phyloP scores from a whole-genome alignment of 2,113 vertebrate species.

The Burhinus bistriatus region DNA sequence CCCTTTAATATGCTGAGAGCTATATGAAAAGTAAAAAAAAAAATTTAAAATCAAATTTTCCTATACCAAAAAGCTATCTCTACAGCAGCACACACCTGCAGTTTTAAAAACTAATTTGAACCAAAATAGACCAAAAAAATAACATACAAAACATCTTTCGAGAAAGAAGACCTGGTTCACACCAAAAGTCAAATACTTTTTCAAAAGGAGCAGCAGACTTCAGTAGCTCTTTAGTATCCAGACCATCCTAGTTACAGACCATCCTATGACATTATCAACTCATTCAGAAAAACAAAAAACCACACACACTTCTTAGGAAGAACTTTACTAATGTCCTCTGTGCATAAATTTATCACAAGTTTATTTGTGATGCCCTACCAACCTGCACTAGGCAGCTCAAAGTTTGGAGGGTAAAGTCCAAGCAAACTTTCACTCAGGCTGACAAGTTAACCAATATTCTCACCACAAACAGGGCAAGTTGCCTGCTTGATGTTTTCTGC shows the following conservation, averaged over 20 bases:
- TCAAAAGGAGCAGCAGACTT: background rate
- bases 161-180: background rate
- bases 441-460: background rate
- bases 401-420: constrained; percentile 23
- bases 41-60: background rate
- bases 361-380: background rate
- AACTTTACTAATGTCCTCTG: background rate
- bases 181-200: background rate
- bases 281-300: background rate
- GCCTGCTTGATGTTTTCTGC: background rate
- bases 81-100: background rate
- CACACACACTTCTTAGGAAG: accelerated
- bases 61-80: background rate
- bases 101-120: background rate
- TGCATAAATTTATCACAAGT: background rate
- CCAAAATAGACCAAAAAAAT: background rate
- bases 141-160: background rate
- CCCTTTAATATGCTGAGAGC: background rate
- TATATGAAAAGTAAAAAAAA: background rate
- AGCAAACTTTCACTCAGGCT: background rate
- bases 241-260: background rate
- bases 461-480: background rate
- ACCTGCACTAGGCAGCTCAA: background rate
- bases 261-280: background rate
- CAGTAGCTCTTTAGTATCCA: background rate